Percentiles rank a stretch among this genome's conserved stretches.
Evolutionary conservation across 2,797 vertebrate species (phyloP).

Genomic region (Sarcoramphus papa): DNA sequence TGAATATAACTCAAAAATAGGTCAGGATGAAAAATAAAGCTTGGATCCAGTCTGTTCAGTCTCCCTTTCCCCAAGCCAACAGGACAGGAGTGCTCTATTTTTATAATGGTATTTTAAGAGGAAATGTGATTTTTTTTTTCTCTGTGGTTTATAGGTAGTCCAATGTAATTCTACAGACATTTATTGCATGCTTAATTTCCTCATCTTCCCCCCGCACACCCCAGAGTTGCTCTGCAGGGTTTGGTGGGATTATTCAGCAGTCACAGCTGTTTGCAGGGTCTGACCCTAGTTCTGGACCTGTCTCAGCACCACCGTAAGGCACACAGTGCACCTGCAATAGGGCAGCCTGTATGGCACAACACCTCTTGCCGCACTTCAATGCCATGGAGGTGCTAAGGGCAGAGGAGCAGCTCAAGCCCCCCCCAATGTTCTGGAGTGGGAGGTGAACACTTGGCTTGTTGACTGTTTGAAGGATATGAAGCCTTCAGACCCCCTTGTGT

Average conservation of each 20-base stretch:
- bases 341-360: not conserved
- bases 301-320: not conserved
- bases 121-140: not conserved
- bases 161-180: not conserved
- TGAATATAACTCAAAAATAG: not conserved
- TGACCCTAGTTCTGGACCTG: not conserved
- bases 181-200: slow-evolving; percentile 9
- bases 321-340: not conserved
- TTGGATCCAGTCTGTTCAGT: not conserved
- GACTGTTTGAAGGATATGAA: not conserved
- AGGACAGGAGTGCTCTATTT: not conserved
- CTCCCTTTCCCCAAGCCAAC: not conserved
- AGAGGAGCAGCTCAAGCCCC: not conserved
- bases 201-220: fast-evolving
- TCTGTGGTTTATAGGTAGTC: slow-evolving; percentile 16
- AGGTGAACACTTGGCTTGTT: not conserved
- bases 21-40: not conserved
- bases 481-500: not conserved
- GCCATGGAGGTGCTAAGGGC: not conserved
- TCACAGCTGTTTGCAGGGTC: not conserved
- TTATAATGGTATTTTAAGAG: slow-evolving; percentile 24
- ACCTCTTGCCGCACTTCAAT: not conserved
- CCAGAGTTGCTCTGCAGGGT: not conserved
- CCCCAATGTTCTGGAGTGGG: not conserved
- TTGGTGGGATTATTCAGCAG: not conserved